Conservation (phyloP, 2,888 invertebrate species). For the Stramonita haemastoma region DNA sequence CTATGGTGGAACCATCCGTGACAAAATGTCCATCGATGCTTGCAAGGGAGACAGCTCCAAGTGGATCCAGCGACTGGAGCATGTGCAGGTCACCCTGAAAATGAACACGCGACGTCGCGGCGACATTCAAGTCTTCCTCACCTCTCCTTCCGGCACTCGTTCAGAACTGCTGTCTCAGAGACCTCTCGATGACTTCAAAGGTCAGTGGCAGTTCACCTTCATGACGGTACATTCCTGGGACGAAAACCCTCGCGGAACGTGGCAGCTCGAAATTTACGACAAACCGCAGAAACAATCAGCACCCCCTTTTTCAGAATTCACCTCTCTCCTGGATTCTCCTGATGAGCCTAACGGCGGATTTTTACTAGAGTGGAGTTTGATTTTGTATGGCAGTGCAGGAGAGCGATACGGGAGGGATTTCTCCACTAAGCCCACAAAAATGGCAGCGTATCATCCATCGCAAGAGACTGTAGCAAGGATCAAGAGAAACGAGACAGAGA, state of each 20-base stretch:
- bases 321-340: background rate
- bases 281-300: constrained; percentile 41
- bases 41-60: constrained; percentile 51
- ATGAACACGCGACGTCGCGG: constrained; percentile 65
- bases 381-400: constrained; percentile 50
- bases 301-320: background rate
- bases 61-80: constrained; percentile 68
- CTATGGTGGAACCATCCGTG: constrained; percentile 42
- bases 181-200: constrained; percentile 57
- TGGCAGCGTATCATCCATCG: constrained; percentile 49
- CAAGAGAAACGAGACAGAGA: constrained; percentile 53
- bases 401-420: constrained; percentile 34
- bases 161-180: constrained; percentile 69
- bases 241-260: constrained; percentile 70
- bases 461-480: constrained; percentile 47
- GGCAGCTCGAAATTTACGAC: constrained; percentile 69
- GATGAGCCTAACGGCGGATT: constrained; percentile 34
- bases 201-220: constrained; percentile 71
- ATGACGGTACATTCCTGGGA: constrained; percentile 75
- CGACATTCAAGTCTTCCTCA: constrained; percentile 67
- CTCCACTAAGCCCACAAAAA: background rate
- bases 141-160: constrained; percentile 68
- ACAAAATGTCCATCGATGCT: constrained; percentile 54
- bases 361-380: constrained; percentile 48
- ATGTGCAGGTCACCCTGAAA: constrained; percentile 68